Evolutionary conservation across 2,113 vertebrate species (phyloP), one percentile per base, ranked within the genome.

Genomic region (Heterochromis multidens): DNA sequence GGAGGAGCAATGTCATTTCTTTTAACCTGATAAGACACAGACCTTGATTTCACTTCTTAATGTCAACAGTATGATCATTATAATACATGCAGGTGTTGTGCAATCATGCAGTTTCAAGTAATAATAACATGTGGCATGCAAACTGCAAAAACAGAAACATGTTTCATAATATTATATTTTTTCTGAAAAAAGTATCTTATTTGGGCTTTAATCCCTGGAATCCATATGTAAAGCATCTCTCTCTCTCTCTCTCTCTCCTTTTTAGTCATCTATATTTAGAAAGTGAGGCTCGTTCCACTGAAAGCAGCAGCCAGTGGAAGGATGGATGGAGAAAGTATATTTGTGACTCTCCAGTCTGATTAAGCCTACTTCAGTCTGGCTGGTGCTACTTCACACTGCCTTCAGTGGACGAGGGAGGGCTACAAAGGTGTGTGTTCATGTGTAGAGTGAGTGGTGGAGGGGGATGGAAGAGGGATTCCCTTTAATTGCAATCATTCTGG

Each of bases 401-500:
- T 84, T 81, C 83, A 91, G 17, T 81, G 89, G 65, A 81, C 23
- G n/a, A 87, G 82, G 29, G 81, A 77, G 67, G 56, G 52, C 74
- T 82, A 23, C 72, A 82, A 81, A 58, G 31, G 70, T 63, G 78
- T 49, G 80, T 62, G 54, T 31, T 81, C 17, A 54, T 33, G 63
- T 65, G 79, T 35, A 61, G 59, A 46, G 57, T 70, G 80, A 74
- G 54, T 40, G 85, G 82, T 81, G 77, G 62, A 77, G 77, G 83
- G 82, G 82, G 56, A 52, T 80, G 85, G 82, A 82, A 78, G 89
- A 87, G 94, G 93, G 92, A 95, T 94, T 94, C 92, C 94, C 94
- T 95, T 95, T 96, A 96, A 96, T 96, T 96, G 95, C 96, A 96
- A 95, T 96, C 95, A 96, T 93, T 90, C 92, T 92, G 92, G 90